phyloP scores from a whole-genome alignment of 2,888 invertebrate genomes.

The Sussaba pulchella region DNA sequence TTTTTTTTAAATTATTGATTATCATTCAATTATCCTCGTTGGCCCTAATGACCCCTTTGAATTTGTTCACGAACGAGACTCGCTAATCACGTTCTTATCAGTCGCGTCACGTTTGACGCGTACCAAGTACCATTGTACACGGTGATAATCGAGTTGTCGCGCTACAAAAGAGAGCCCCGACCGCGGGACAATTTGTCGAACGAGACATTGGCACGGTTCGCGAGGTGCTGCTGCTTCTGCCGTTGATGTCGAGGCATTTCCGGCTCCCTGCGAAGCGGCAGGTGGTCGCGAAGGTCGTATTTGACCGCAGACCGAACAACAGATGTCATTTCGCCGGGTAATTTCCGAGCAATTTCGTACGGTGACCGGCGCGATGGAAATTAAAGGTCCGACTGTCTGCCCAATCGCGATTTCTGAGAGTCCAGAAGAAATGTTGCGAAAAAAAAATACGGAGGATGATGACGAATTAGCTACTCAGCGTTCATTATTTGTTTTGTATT shows the following conservation, averaged over 20 bases:
- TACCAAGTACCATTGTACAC: not conserved
- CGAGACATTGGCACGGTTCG: slow-evolving; percentile 21
- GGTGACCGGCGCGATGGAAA: slow-evolving; percentile 1
- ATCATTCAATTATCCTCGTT: too few relatives aligned
- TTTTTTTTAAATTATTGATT: too few relatives aligned
- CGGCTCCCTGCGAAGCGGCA: slow-evolving; percentile 48
- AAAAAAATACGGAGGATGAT: too few relatives aligned
- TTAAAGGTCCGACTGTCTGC: not conserved
- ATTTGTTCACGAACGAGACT: too few relatives aligned
- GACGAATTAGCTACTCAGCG: too few relatives aligned
- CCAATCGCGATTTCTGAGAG: too few relatives aligned
- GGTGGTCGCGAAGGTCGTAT: slow-evolving; percentile 36
- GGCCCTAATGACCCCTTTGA: too few relatives aligned
- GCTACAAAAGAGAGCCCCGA: slow-evolving; percentile 5
- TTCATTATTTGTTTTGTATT: too few relatives aligned
- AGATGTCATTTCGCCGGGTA: slow-evolving; percentile 39
- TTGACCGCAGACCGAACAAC: slow-evolving; percentile 6
- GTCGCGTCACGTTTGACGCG: not conserved
- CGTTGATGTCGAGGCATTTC: slow-evolving; percentile 44
- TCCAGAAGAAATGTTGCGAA: too few relatives aligned
- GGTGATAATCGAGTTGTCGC: slow-evolving; percentile 10
- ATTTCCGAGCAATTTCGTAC: slow-evolving; percentile 35
- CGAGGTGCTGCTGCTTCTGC: not conserved
- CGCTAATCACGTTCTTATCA: not conserved
- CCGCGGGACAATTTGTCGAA: slow-evolving; percentile 28